Evolutionary conservation across 2,113 vertebrate species (phyloP), one percentile per base, ranked within the genome.

Genomic region (Pterocles orientalis): DNA sequence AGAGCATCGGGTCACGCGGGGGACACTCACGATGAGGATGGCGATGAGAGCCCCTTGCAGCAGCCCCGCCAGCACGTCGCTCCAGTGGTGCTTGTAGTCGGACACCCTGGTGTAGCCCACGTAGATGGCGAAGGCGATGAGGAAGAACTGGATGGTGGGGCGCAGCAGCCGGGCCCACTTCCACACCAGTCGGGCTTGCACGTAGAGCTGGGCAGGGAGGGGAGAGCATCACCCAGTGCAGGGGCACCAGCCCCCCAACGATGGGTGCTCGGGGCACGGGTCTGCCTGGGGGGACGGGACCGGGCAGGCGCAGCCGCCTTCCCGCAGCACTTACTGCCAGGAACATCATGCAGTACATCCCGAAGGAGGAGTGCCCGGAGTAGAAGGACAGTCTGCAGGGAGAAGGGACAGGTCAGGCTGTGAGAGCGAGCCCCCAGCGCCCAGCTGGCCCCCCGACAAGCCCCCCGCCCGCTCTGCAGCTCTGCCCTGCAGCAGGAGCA

Each of bases 341-440:
- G 97, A 99, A 99, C 82, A 99, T 95, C 99, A 99, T 99, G 97
- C 99, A 99, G 97, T 99, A 99, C 99, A 99, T 99, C 70, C 98
- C 99, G 18, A 99, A 99, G 60, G 99, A 99, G 4, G 99, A 99
- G 95, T 99, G 99, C 9, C 99, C 99, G 0, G 99, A 99, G 86
- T 99, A 99, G 97, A 99, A 99, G 16, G 99, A 99, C 66, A 99
- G 89, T 81, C 99, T 99, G 94, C 8, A 34, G 69, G 82, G n/a
- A 31, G 82, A 78, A 41, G 9, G 13, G 10, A 54, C 12, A 29
- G 14, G 21, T 58, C 17, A 80, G 47, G 26, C 45, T 15, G 4
- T 1, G 17, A 62, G 7, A 72, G 16, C 0, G 0, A 76, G 11
- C 34, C 17, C 43, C 43, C 45, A 48, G 25, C 1, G 4, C 31